These are phyloP conservation scores for Peromyscus leucopus DNA, from an alignment of 2,113 vertebrate species.

Conservation along the genomic window DNA sequence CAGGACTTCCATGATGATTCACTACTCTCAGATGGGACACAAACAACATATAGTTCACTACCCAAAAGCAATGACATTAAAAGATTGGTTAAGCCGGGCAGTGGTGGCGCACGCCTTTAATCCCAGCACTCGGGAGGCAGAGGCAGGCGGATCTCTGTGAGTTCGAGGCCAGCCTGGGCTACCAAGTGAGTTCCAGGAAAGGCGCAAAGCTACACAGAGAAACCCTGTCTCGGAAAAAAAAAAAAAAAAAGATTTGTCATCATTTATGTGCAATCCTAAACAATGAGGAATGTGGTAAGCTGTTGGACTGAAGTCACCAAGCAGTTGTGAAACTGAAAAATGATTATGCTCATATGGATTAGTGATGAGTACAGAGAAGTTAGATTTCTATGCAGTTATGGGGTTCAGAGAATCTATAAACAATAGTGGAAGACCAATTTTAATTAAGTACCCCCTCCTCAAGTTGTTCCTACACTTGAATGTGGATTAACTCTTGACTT, in stretches of 20 bases:
- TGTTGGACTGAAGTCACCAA: background rate
- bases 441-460: background rate
- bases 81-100: too few relatives aligned
- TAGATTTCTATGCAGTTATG: background rate
- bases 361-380: background rate
- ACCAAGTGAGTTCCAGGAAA: too few relatives aligned
- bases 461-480: background rate
- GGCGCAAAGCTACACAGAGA: too few relatives aligned
- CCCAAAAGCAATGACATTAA: background rate
- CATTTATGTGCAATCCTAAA: background rate
- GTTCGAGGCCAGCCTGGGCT: too few relatives aligned
- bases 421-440: background rate
- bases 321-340: background rate
- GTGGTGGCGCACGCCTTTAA: too few relatives aligned
- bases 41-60: background rate
- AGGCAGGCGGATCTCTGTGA: too few relatives aligned
- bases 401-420: background rate
- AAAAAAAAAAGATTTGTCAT: background rate
- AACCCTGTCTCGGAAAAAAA: too few relatives aligned
- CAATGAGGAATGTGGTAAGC: background rate
- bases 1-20: background rate
- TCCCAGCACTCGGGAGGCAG: too few relatives aligned
- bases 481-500: background rate
- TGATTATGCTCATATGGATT: background rate
- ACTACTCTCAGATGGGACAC: background rate